Percentiles rank a stretch among this genome's conserved stretches.
phyloP scores from a whole-genome alignment of 2,888 invertebrate genomes.

The Drosophila paramelanica region DNA sequence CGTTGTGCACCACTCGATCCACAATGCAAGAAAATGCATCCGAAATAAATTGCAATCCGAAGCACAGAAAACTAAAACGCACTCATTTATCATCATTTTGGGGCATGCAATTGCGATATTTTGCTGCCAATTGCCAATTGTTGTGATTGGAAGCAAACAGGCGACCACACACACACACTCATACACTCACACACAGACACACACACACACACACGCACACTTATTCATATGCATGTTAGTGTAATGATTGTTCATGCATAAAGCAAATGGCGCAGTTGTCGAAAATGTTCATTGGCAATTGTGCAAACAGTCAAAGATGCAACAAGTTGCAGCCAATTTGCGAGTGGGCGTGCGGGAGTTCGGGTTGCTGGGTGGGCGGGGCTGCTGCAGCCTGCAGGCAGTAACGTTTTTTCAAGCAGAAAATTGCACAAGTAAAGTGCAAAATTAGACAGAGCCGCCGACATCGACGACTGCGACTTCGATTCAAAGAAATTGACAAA shows the following conservation, averaged over 20 bases:
- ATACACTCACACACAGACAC: slow-evolving; percentile 13
- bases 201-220: slow-evolving; percentile 3
- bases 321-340: slow-evolving; percentile 60
- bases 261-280: slow-evolving; percentile 59
- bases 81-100: slow-evolving; percentile 66
- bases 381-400: slow-evolving; percentile 41
- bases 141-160: slow-evolving; percentile 64
- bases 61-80: slow-evolving; percentile 39
- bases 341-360: slow-evolving; percentile 1
- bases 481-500: slow-evolving; percentile 49
- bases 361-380: not conserved
- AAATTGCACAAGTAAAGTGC: slow-evolving; percentile 68
- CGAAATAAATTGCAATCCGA: slow-evolving; percentile 37
- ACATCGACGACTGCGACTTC: slow-evolving; percentile 18
- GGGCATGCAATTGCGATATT: slow-evolving; percentile 56
- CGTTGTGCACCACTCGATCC: not conserved
- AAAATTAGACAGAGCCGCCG: slow-evolving; percentile 55
- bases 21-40: slow-evolving; percentile 4
- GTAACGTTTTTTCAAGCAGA: slow-evolving; percentile 52
- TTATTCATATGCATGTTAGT: slow-evolving; percentile 28
- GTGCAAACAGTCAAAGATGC: slow-evolving; percentile 49
- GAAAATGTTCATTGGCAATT: slow-evolving; percentile 62
- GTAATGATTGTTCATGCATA: slow-evolving; percentile 61
- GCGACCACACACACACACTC: slow-evolving; percentile 17
- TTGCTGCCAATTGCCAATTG: slow-evolving; percentile 62